A percentile compares a stretch with the other conserved stretches of the same genome.
Conservation (phyloP, 2,797 vertebrate genomes). For the Intellagama lesueurii region DNA sequence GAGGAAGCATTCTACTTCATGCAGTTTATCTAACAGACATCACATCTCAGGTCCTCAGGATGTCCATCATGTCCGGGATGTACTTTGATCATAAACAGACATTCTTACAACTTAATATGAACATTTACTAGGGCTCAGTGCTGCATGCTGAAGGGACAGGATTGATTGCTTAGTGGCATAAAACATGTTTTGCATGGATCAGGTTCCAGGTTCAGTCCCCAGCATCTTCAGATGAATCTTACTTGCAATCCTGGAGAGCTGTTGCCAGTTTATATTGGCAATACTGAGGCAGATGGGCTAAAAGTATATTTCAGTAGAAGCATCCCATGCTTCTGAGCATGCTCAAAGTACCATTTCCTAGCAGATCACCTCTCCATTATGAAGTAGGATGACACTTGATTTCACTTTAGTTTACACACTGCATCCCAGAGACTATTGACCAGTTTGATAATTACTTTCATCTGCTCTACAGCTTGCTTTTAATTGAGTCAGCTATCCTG, state of each 20-base stretch:
- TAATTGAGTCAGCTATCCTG: background rate
- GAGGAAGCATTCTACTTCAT: background rate
- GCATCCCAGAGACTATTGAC: background rate
- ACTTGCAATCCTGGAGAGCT: too few species aligned
- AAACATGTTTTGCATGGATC: too few species aligned
- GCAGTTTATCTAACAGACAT: background rate
- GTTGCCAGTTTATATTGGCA: too few species aligned
- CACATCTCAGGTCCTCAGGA: background rate
- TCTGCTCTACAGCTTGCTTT: background rate
- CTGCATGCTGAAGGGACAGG: background rate
- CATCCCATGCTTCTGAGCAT: background rate
- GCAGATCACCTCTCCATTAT: background rate
- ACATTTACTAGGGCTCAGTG: background rate
- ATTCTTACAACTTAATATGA: background rate
- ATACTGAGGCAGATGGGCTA: too few species aligned
- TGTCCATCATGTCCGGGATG: too few species aligned
- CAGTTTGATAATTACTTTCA: slow-evolving; percentile 25
- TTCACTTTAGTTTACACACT: background rate
- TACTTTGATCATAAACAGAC: background rate
- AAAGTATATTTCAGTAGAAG: too few species aligned
- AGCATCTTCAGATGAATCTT: too few species aligned
- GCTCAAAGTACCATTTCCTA: background rate
- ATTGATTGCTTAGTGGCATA: too few species aligned
- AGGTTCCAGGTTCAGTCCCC: too few species aligned
- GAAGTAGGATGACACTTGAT: background rate